Evolutionary conservation across 2,113 vertebrate species (phyloP).

Genomic region (Sminthopsis crassicaudata): DNA sequence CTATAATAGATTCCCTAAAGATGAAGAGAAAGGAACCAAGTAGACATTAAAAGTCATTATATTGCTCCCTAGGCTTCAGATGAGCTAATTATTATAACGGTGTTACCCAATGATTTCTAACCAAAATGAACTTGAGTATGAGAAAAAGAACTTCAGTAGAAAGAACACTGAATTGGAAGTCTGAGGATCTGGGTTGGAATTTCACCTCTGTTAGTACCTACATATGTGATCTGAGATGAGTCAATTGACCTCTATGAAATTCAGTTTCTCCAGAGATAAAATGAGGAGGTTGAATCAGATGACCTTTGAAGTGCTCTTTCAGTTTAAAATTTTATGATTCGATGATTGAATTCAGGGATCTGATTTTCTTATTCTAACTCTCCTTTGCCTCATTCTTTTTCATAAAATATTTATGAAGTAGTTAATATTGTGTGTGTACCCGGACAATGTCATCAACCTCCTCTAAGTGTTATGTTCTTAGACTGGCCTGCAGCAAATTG

Average conservation of each 20-base stretch:
- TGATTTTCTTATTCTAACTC: not conserved
- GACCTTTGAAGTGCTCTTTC: not conserved
- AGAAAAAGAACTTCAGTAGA: not conserved
- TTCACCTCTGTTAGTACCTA: not conserved
- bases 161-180: not conserved
- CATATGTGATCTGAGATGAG: not conserved
- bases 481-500: not conserved
- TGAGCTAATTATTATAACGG: not conserved
- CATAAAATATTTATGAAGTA: not conserved
- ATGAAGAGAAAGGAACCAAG: not conserved
- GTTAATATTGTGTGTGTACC: not conserved
- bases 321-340: not conserved
- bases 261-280: not conserved
- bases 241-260: not conserved
- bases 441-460: not conserved
- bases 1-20: not conserved
- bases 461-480: not conserved
- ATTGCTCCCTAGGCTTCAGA: not conserved
- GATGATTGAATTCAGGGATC: not conserved
- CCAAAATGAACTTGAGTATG: not conserved
- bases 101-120: not conserved
- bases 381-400: slow-evolving; percentile 10
- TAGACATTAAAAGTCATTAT: not conserved
- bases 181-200: not conserved
- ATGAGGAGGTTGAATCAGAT: not conserved